phyloP scores from a whole-genome alignment of 2,888 invertebrate species.

The Plemyria rubiginata region DNA sequence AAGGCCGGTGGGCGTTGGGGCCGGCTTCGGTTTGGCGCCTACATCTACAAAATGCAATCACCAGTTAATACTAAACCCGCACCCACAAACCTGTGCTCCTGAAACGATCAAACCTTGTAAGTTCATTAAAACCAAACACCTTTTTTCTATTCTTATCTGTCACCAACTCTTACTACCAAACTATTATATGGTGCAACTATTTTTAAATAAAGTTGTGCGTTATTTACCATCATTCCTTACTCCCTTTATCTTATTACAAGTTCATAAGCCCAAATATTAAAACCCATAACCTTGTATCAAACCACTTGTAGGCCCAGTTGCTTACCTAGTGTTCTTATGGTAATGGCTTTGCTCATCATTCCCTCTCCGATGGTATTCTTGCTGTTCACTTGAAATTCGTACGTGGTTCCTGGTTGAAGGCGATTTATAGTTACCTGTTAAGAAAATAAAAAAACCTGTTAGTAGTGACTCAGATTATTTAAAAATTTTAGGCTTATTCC shows the following conservation, averaged over 20 bases:
- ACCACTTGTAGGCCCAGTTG: background rate
- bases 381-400: conserved; percentile 98
- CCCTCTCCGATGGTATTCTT: conserved; percentile 98
- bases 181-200: background rate
- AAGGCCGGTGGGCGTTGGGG: conserved; percentile 86
- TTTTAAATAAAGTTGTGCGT: background rate
- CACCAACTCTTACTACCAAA: conserved; percentile 1
- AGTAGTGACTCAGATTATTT: background rate
- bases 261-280: background rate
- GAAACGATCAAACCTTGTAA: conserved; percentile 35
- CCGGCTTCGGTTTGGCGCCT: conserved; percentile 82
- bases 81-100: conserved; percentile 42
- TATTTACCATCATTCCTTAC: background rate
- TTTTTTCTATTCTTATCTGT: background rate
- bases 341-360: conserved; percentile 97
- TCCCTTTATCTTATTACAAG: background rate
- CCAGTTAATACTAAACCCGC: conserved; percentile 60
- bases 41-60: conserved; percentile 84
- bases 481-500: no score
- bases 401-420: conserved; percentile 94
- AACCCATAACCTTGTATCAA: conserved; percentile 16
- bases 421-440: conserved; percentile 93
- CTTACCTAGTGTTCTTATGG: conserved; percentile 94
- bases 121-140: conserved; percentile 17
- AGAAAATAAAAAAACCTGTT: background rate